Evolutionary conservation across 2,113 vertebrate genomes (phyloP).

Genomic region (Oxyura jamaicensis): DNA sequence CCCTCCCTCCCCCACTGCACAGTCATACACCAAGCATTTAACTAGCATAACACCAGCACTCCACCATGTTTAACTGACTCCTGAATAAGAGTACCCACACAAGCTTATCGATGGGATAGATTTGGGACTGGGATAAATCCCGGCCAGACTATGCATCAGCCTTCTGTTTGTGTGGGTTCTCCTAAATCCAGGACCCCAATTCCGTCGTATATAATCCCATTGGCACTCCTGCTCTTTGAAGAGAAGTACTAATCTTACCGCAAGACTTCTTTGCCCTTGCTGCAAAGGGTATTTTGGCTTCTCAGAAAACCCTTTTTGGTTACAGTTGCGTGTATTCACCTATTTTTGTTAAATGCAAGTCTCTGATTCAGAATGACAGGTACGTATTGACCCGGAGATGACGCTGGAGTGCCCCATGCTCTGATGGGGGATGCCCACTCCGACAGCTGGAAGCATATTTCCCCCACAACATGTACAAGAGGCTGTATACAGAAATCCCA

Average conservation of each 20-base stretch:
- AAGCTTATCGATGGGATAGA: neutral
- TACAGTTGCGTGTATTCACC: neutral
- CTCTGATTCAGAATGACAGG: neutral
- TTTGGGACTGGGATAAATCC: neutral
- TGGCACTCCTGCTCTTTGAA: neutral
- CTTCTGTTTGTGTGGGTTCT: neutral
- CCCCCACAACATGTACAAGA: accelerated
- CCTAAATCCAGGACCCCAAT: neutral
- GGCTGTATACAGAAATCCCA: neutral
- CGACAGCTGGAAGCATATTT: neutral
- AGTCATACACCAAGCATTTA: neutral
- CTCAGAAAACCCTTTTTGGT: neutral
- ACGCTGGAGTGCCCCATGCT: accelerated
- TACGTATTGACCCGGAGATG: neutral
- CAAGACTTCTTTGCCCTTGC: neutral
- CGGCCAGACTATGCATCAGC: neutral
- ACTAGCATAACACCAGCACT: neutral
- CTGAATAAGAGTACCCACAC: neutral
- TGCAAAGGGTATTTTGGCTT: neutral
- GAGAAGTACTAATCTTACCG: neutral
- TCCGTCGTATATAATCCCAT: neutral
- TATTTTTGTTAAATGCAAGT: neutral
- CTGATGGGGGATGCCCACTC: neutral
- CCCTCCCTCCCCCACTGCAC: neutral
- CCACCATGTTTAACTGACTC: neutral